These are phyloP conservation scores for Lithosia quadra DNA, from an alignment of 2,888 invertebrate species.

Conservation along the genomic window DNA sequence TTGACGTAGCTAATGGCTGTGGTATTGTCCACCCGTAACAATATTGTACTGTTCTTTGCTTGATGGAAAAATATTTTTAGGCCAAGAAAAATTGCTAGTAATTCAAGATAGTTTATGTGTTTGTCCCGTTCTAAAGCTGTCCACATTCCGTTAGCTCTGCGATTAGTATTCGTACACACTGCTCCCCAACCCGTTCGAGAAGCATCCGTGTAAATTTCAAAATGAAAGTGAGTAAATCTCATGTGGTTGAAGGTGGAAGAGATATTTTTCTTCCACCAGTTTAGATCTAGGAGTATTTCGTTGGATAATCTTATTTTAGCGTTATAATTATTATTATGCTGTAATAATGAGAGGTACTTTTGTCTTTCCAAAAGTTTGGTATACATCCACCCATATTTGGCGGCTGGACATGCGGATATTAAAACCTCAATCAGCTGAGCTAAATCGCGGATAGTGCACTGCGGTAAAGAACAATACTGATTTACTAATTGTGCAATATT, in stretches of 20 bases:
- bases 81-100: not conserved
- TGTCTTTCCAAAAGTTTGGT: constrained; percentile 16
- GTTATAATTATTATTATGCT: constrained; percentile 9
- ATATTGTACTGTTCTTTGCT: not conserved
- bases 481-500: not conserved
- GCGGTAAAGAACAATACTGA: not conserved
- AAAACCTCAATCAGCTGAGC: constrained; percentile 18
- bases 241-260: not conserved
- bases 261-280: constrained; percentile 14
- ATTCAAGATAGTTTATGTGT: not conserved
- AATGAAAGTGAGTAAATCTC: not conserved
- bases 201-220: constrained; percentile 14
- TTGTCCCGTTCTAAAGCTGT: not conserved
- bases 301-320: not conserved
- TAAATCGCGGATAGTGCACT: constrained; percentile 18
- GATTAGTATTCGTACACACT: not conserved
- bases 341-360: constrained; percentile 15
- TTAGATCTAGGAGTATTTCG: not conserved
- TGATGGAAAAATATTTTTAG: not conserved
- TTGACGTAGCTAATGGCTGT: not conserved
- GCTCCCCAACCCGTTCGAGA: not conserved
- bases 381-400: constrained; percentile 19
- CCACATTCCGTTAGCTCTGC: not conserved
- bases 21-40: not conserved
- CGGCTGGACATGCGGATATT: constrained; percentile 17